A percentile compares a stretch with the other conserved stretches of the same genome.
Conservation (phyloP, 2,888 invertebrate genomes). For the Hartigia nigra region DNA sequence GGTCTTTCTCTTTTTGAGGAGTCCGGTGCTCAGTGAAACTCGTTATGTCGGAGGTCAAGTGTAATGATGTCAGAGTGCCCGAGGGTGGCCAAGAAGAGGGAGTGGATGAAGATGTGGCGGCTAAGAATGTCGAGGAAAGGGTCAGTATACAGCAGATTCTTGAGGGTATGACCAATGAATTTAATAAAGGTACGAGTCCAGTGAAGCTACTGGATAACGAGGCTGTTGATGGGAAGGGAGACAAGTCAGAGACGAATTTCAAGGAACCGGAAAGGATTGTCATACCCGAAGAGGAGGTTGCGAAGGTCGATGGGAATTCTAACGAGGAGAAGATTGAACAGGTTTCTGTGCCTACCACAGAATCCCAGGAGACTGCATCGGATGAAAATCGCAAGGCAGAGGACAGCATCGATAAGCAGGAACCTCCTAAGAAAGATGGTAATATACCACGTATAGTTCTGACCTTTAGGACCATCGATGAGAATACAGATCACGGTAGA, state of each 20-base stretch:
- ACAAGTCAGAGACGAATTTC: constrained; percentile 25
- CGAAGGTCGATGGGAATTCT: constrained; percentile 12
- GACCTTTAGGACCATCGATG: constrained; percentile 71
- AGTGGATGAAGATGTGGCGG: constrained; percentile 51
- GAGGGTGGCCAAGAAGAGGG: constrained; percentile 49
- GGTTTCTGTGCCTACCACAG: not conserved
- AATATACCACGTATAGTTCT: constrained; percentile 72
- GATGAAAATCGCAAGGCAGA: constrained; percentile 16
- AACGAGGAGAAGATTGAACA: constrained; percentile 19
- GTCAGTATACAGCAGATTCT: constrained; percentile 62
- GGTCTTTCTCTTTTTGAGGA: not conserved
- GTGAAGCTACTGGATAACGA: constrained; percentile 33
- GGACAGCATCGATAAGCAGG: constrained; percentile 33
- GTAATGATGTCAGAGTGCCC: constrained; percentile 42
- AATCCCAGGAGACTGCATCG: not conserved
- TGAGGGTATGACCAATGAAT: constrained; percentile 63
- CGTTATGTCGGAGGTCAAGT: constrained; percentile 41
- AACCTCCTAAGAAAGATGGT: constrained; percentile 49
- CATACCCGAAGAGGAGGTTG: constrained; percentile 11
- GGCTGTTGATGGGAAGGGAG: constrained; percentile 17
- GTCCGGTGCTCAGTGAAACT: not conserved
- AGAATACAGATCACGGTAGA: constrained; percentile 62
- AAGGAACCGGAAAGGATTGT: constrained; percentile 24
- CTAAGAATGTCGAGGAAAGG: constrained; percentile 46
- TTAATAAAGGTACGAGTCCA: constrained; percentile 52